A percentile compares a stretch with the other conserved stretches of the same genome.
Conservation (phyloP, 2,113 vertebrate species). For the Forbesichthys agassizii region DNA sequence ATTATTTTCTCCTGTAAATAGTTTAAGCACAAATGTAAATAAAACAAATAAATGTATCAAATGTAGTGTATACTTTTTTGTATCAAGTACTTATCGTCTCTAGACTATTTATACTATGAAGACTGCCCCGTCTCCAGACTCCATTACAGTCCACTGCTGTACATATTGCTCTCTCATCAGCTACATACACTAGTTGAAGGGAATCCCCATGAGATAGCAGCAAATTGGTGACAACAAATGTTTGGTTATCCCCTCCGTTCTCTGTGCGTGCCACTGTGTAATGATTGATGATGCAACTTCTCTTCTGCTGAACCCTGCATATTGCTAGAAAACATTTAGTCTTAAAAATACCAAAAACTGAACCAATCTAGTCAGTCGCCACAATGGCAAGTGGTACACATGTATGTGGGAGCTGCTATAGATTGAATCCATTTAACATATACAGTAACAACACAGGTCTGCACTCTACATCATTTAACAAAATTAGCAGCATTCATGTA, state of each 20-base stretch:
- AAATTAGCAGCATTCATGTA: too few species aligned
- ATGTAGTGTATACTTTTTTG: too few species aligned
- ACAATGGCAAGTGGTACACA: conserved; percentile 30
- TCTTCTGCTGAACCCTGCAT: conserved; percentile 39
- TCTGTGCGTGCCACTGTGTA: conserved; percentile 13
- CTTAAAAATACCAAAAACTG: conserved; percentile 68
- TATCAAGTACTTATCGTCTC: too few species aligned
- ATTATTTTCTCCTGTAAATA: too few species aligned
- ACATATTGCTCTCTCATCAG: conserved; percentile 21
- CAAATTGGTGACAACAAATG: conserved; percentile 26
- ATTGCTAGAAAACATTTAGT: conserved; percentile 61
- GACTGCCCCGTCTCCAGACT: background rate
- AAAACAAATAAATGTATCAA: too few species aligned
- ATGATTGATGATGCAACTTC: conserved; percentile 54
- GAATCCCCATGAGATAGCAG: conserved; percentile 37
- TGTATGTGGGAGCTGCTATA: conserved; percentile 26
- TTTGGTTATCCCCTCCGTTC: background rate
- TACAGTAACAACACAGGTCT: too few species aligned
- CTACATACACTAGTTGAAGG: conserved; percentile 20
- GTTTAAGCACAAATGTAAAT: too few species aligned
- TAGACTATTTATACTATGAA: background rate
- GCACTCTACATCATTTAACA: too few species aligned
- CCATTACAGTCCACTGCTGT: conserved; percentile 2
- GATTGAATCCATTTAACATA: too few species aligned
- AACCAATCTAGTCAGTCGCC: conserved; percentile 51